Evolutionary conservation across 2,888 invertebrate genomes (phyloP), one percentile per base, ranked within the genome.

Genomic region (Phorcus lineatus): DNA sequence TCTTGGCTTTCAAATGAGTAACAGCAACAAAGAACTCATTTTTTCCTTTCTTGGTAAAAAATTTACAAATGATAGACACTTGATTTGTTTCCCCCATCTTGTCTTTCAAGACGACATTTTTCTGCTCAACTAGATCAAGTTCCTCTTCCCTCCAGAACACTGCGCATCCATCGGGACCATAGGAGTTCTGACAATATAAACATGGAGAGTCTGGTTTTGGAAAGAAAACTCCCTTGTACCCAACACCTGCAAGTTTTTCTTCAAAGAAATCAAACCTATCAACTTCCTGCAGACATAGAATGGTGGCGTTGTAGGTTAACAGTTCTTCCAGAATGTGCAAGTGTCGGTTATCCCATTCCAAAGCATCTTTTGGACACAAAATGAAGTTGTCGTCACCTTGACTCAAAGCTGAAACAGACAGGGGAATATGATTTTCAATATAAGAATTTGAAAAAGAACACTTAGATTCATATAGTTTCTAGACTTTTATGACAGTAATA

Each of bases 181-280:
- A 95, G 90, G 96, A 96, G 84, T 95, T 95, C 82, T 95, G 94
- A 67, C 96, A 94, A 88, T 96, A 96, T 67, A 96, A 93, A 92
- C 96, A 96, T 0, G 96, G 96, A 0, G 96, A 96, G 88, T 96
- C 96, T 0, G 96, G 96, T 92, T 96, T 96, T 0, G 96, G 95
- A 88, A 95, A 95, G 92, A 96, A 96, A 86, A 95, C 94, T 4
- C 96, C 96, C 0, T 93, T 92, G 89, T 95, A 96, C 28, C 96
- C 96, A 91, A 95, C 95, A 0, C 95, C 94, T 11, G 94, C 94
- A 84, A 96, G 92, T 57, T 95, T 94, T 80, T 94, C 94, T 88
- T 95, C 94, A 67, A 96, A 92, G 88, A 95, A 96, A 84, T 84
- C 80, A 82, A 95, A 96, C 91, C 96, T 96, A 91, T 96, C 96